Percentiles rank a stretch among this genome's conserved stretches.
Evolutionary conservation across 2,113 vertebrate species (phyloP).

Genomic region (Cercocebus atys): DNA sequence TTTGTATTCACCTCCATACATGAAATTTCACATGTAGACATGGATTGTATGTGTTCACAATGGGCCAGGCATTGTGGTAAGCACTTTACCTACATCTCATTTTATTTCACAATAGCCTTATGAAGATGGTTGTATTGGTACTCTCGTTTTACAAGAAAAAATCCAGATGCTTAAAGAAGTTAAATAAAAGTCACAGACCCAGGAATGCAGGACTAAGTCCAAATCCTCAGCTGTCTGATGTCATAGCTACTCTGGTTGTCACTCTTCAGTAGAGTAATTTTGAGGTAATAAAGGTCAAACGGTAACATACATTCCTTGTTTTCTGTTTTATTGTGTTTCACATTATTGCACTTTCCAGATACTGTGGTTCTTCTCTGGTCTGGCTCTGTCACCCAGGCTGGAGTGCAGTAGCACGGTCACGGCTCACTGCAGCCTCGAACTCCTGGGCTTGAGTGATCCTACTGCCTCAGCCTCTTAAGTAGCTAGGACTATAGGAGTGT

Average conservation of each 20-base stretch:
- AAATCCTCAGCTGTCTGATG: neutral
- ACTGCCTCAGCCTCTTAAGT: too few relatives aligned
- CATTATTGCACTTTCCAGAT: neutral
- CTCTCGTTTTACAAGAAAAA: neutral
- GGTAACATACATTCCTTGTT: neutral
- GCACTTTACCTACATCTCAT: neutral
- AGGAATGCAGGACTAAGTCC: neutral
- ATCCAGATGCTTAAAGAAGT: neutral
- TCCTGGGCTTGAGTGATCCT: too few relatives aligned
- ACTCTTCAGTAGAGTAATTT: neutral
- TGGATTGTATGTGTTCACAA: rapidly evolving
- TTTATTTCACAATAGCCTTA: neutral
- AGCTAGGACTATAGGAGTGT: too few relatives aligned
- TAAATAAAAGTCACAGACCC: neutral
- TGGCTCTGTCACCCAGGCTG: too few relatives aligned
- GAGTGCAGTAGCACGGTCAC: too few relatives aligned
- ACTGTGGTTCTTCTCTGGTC: neutral
- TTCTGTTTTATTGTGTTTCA: neutral
- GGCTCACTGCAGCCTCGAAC: too few relatives aligned
- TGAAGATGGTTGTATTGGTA: neutral
- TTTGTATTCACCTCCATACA: neutral
- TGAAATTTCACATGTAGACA: neutral
- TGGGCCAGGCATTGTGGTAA: neutral
- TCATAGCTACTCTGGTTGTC: neutral
- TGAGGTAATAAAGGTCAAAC: neutral